Percentiles rank a stretch among this genome's conserved stretches.
Conservation (phyloP, 2,113 vertebrate species). For the Apistogramma diplotaenia region DNA sequence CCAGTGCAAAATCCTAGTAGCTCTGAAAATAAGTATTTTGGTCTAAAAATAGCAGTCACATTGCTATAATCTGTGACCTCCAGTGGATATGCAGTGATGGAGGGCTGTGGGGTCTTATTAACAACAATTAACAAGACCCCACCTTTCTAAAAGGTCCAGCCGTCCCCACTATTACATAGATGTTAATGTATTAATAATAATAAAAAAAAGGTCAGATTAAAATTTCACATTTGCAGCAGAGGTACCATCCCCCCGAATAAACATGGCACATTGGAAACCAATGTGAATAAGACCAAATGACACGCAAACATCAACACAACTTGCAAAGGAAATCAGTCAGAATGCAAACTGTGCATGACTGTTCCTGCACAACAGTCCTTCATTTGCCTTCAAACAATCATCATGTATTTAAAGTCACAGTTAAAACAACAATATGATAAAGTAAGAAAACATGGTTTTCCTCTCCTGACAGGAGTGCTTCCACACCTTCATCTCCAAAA, state of each 20-base stretch:
- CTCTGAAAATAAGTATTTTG: constrained; percentile 55
- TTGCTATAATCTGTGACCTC: constrained; percentile 66
- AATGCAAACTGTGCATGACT: constrained; percentile 11
- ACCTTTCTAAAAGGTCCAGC: constrained; percentile 41
- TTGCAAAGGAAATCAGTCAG: constrained; percentile 31
- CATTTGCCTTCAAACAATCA: constrained; percentile 62
- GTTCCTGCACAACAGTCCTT: constrained; percentile 50
- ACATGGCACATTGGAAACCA: constrained; percentile 66
- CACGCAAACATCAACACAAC: constrained; percentile 46
- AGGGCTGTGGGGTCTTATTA: constrained; percentile 9
- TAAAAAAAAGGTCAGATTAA: constrained; percentile 49
- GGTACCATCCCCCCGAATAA: constrained; percentile 9
- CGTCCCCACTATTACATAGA: constrained; percentile 48
- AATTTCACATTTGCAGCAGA: constrained; percentile 76
- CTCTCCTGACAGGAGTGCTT: constrained; percentile 23
- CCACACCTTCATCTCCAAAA: constrained; percentile 39
- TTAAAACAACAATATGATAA: constrained; percentile 66
- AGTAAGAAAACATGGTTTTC: constrained; percentile 63
- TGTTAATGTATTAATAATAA: constrained; percentile 58
- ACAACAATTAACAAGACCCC: constrained; percentile 32
- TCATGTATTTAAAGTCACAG: constrained; percentile 65
- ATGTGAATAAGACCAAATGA: constrained; percentile 55
- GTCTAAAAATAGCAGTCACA: constrained; percentile 64
- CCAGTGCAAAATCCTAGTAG: constrained; percentile 67
- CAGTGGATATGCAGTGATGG: constrained; percentile 63